Evolutionary conservation across 2,888 invertebrate genomes (phyloP), one percentile per base, ranked within the genome.

Genomic region (Gryllus longicercus): DNA sequence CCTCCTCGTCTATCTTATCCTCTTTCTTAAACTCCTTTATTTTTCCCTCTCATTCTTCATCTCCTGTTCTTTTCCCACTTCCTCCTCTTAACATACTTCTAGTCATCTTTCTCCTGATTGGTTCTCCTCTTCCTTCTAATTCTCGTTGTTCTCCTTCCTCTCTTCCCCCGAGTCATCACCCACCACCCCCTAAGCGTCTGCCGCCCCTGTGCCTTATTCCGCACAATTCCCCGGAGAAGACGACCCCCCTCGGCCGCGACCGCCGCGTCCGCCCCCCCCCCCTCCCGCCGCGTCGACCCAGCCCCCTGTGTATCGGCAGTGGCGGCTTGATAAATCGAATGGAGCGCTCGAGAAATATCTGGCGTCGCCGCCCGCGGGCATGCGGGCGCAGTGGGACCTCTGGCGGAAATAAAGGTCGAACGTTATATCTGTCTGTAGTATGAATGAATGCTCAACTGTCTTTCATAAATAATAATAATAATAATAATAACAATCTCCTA

Each of bases 221-320:
- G 21, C 21, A 18, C 21, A 18, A 18, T 74, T 74, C 74, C 21
- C 74, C 74, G 18, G 18, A 18, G 18, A 18, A 18, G 21, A 1
- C 74, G 18, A 0, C 74, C n/a, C 74, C 21, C 74, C 74, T 11
- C 74, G 18, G 18, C 74, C 18, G 4, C 74, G 18, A 18, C 74
- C 21, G 4, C 74, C 21, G 21, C 21, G 21, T 21, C 21, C 21
- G 21, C 1, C 74, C 74, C 4, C 74, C 1, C 74, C 74, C 4
- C 74, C 74, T 4, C 74, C 74, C 63, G 63, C 4, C 18, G 16
- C n/a, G 63, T 16, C 63, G 63, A 5, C n/a, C 63, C 16, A 63
- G 63, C 63, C 16, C 63, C 63, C 63, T 63, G 63, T 63, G 63
- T 63, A 63, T 63, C 63, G 63, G 63, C 63, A 38, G 63, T n/a